These are phyloP conservation scores for Panthera uncia DNA, from an alignment of 2,113 vertebrate genomes.

Conservation along the genomic window DNA sequence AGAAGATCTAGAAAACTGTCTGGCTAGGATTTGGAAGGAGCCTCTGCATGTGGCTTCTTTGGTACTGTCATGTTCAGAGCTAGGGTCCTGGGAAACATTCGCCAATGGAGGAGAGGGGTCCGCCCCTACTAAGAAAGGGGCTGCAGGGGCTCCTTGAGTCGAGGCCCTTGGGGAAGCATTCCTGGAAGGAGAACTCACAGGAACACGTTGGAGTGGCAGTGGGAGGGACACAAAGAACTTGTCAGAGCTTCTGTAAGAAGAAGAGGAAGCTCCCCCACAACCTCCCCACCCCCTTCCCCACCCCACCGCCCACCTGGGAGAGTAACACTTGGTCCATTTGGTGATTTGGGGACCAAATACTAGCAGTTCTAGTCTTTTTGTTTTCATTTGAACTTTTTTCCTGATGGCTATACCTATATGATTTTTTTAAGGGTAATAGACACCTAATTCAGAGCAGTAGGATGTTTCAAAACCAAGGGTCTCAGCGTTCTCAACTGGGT, in stretches of 20 bases:
- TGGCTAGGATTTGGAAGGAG: background rate
- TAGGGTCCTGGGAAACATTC: background rate
- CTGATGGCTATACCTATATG: background rate
- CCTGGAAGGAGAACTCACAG: background rate
- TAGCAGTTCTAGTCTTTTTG: background rate
- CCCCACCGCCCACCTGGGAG: background rate
- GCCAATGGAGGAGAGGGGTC: background rate
- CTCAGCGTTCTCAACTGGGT: background rate
- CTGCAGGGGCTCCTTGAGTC: background rate
- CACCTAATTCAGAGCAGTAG: background rate
- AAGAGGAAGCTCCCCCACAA: background rate
- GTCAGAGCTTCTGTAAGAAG: background rate
- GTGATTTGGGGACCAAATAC: background rate
- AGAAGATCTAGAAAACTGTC: background rate
- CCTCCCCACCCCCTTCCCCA: background rate
- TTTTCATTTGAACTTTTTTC: background rate
- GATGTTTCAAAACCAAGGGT: background rate
- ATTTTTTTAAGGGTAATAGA: background rate
- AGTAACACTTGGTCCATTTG: rapidly evolving
- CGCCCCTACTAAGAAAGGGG: background rate
- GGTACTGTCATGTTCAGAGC: background rate
- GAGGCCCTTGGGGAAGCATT: background rate
- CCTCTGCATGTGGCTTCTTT: background rate
- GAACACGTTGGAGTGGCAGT: background rate
- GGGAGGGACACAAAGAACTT: background rate